Percentiles rank a stretch among this genome's conserved stretches.
Conservation (phyloP, 2,888 invertebrate species). For the Tyria jacobaeae region DNA sequence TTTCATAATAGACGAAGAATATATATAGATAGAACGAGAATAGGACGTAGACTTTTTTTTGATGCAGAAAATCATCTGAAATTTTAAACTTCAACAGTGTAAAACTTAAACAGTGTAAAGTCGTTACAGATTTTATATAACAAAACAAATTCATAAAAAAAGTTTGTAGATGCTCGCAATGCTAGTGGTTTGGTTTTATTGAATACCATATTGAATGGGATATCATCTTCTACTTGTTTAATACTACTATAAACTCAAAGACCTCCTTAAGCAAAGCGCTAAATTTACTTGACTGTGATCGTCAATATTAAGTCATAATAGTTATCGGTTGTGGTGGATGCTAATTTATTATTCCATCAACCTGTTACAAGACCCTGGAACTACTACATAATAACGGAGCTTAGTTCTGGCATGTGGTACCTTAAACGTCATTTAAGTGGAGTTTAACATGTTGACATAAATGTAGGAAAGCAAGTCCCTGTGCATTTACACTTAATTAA, state of each 20-base stretch:
- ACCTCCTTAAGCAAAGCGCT: neutral
- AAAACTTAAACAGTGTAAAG: too few relatives aligned
- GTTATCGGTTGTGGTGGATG: neutral
- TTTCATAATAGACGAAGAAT: too few relatives aligned
- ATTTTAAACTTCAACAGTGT: too few relatives aligned
- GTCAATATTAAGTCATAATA: neutral
- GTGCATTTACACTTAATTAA: neutral
- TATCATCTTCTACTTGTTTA: neutral
- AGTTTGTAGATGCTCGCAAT: too few relatives aligned
- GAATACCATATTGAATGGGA: neutral
- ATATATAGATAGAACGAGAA: too few relatives aligned
- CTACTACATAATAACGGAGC: conserved; percentile 8
- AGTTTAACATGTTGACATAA: neutral
- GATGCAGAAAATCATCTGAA: too few relatives aligned
- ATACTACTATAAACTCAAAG: neutral
- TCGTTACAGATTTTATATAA: too few relatives aligned
- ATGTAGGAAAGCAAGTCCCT: neutral
- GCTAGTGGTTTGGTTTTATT: too few relatives aligned
- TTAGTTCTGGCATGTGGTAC: neutral
- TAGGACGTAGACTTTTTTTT: too few relatives aligned
- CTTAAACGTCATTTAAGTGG: conserved; percentile 6
- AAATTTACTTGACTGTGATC: neutral
- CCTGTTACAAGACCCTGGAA: neutral
- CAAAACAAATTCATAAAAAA: too few relatives aligned
- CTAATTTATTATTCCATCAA: neutral